A percentile compares a stretch with the other conserved stretches of the same genome.
phyloP scores from a whole-genome alignment of 1,140 invertebrate species.

The Trypoxylus dichotomus region DNA sequence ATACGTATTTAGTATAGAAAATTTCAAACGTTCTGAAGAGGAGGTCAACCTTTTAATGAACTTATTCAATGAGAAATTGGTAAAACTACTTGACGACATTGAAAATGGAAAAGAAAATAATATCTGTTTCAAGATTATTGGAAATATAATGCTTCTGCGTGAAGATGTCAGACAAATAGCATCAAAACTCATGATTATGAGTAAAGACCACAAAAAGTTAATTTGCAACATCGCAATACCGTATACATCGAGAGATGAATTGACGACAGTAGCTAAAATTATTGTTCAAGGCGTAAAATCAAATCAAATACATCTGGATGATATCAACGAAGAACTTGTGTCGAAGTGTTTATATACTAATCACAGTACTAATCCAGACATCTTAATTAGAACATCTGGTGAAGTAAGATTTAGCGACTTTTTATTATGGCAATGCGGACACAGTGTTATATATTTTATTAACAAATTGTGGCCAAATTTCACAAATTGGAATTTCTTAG shows the following conservation, averaged over 20 bases:
- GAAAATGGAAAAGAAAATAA: constrained; percentile 75
- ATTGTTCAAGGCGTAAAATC: constrained; percentile 65
- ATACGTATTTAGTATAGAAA: constrained; percentile 99
- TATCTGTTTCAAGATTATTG: constrained; percentile 86
- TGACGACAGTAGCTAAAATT: constrained; percentile 71
- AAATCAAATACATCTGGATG: constrained; percentile 58
- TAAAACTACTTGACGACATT: constrained; percentile 79
- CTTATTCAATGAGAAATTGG: constrained; percentile 87
- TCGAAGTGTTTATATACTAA: constrained; percentile 79
- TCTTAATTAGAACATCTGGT: constrained; percentile 95
- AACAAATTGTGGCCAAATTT: constrained; percentile 61
- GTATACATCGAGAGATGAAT: constrained; percentile 92
- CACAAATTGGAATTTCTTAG: constrained; percentile 85
- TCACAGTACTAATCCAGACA: constrained; percentile 76
- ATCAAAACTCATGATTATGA: constrained; percentile 76
- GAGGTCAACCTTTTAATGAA: constrained; percentile 92
- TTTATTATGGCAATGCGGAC: constrained; percentile 71
- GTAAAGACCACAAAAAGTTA: constrained; percentile 76
- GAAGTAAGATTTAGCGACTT: constrained; percentile 96
- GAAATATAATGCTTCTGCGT: constrained; percentile 82
- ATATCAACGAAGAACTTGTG: constrained; percentile 80
- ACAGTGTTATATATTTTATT: not conserved
- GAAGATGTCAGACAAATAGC: constrained; percentile 75
- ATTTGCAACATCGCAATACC: constrained; percentile 89
- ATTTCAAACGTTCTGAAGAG: constrained; percentile 91